These are phyloP conservation scores for Luscinia megarhynchos DNA, from an alignment of 2,797 vertebrate species.

Conservation along the genomic window DNA sequence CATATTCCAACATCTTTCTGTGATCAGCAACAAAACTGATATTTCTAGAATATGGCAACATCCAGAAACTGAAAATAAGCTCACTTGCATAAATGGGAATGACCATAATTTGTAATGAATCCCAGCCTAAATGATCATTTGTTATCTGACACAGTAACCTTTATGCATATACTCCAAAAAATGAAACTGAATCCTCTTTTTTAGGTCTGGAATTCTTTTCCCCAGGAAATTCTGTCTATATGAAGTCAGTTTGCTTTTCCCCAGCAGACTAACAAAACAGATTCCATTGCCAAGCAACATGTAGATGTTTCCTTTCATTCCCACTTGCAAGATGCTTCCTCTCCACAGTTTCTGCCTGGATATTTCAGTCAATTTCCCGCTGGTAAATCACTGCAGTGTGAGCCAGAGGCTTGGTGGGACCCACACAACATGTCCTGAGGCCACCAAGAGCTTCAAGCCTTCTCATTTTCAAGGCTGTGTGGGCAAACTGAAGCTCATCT, in stretches of 20 bases:
- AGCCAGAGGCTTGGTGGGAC: neutral
- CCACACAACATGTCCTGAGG: neutral
- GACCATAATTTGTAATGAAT: neutral
- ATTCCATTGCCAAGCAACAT: neutral
- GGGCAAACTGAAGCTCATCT: neutral
- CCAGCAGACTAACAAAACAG: neutral
- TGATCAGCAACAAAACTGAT: neutral
- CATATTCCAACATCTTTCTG: neutral
- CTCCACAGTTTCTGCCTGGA: neutral
- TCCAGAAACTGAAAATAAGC: neutral
- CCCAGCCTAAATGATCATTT: neutral
- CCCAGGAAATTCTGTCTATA: constrained; percentile 1
- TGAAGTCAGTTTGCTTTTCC: constrained; percentile 9
- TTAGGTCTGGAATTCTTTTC: neutral
- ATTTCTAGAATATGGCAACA: neutral
- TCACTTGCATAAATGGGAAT: neutral
- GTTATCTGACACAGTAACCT: neutral
- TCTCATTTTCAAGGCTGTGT: neutral
- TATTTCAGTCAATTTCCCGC: neutral
- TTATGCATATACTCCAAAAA: neutral
- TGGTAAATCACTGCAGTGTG: neutral
- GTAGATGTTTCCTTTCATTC: neutral
- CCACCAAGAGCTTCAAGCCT: neutral
- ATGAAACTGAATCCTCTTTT: neutral
- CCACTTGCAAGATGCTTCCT: neutral